A percentile compares a stretch with the other conserved stretches of the same genome.
Conservation (phyloP, 2,113 vertebrate genomes). For the Ariopsis seemanni region DNA sequence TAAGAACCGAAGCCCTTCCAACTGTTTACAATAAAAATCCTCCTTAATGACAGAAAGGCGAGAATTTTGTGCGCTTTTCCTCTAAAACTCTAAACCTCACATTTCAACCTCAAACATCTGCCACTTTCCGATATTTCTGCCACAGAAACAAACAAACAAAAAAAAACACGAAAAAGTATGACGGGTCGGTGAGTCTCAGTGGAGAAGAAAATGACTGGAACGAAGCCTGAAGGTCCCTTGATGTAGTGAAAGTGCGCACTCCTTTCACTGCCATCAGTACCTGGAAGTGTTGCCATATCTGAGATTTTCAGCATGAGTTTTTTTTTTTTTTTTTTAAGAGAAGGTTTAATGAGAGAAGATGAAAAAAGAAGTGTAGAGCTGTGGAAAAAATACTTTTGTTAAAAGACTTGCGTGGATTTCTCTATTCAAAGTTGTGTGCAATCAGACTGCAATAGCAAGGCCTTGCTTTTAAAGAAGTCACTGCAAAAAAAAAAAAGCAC, state of each 20-base stretch:
- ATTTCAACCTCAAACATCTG: conserved; percentile 29
- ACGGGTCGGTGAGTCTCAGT: not conserved
- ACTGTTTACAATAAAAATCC: conserved; percentile 24
- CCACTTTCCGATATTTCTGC: conserved; percentile 37
- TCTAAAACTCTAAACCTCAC: not conserved
- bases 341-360: conserved; percentile 41
- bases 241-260: conserved; percentile 7
- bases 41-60: conserved; percentile 4
- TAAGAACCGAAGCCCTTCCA: conserved; percentile 50
- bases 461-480: not conserved
- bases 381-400: not conserved
- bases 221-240: conserved; percentile 4
- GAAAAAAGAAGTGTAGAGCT: conserved; percentile 16
- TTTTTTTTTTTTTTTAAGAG: not conserved
- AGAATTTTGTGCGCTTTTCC: not conserved
- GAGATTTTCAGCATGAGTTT: not conserved
- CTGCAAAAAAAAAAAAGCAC: not conserved
- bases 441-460: conserved; percentile 1
- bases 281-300: conserved; percentile 24
- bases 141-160: conserved; percentile 52
- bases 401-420: not conserved
- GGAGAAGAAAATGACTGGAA: not conserved
- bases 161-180: conserved; percentile 27
- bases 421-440: not conserved
- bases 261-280: not conserved